These are phyloP conservation scores for Ommatoiulus sabulosus DNA, from an alignment of 2,888 invertebrate genomes.

Conservation along the genomic window DNA sequence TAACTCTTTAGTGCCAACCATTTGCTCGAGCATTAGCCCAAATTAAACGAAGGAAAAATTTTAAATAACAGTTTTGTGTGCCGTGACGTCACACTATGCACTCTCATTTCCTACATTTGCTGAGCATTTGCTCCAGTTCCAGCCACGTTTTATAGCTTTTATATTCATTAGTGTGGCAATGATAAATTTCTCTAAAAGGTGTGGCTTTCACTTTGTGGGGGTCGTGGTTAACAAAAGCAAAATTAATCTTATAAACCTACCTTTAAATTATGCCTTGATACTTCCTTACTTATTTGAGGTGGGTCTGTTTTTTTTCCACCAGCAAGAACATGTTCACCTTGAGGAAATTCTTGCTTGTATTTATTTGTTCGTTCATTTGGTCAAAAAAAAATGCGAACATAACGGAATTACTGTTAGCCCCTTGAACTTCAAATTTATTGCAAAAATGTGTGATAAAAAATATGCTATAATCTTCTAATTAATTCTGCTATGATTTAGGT, in stretches of 20 bases:
- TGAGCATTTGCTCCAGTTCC: background rate
- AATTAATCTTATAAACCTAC: background rate
- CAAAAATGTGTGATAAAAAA: background rate
- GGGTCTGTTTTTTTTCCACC: background rate
- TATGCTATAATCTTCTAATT: background rate
- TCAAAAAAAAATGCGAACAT: background rate
- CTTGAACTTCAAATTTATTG: background rate
- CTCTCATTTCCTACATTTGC: background rate
- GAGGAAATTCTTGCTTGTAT: background rate
- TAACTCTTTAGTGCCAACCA: slow-evolving; percentile 26
- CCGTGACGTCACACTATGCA: background rate
- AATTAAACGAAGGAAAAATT: background rate
- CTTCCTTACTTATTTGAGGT: background rate
- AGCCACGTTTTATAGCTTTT: background rate
- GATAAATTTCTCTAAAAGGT: background rate
- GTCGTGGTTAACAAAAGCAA: background rate
- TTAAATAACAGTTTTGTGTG: slow-evolving; percentile 10
- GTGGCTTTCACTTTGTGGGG: background rate
- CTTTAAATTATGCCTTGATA: background rate
- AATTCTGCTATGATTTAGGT: background rate
- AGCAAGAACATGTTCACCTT: background rate
- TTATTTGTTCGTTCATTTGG: background rate
- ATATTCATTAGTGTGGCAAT: background rate
- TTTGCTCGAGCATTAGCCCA: background rate
- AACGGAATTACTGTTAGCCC: background rate